Conservation (phyloP, 2,797 vertebrate genomes). For the Periophthalmus magnuspinnatus region DNA sequence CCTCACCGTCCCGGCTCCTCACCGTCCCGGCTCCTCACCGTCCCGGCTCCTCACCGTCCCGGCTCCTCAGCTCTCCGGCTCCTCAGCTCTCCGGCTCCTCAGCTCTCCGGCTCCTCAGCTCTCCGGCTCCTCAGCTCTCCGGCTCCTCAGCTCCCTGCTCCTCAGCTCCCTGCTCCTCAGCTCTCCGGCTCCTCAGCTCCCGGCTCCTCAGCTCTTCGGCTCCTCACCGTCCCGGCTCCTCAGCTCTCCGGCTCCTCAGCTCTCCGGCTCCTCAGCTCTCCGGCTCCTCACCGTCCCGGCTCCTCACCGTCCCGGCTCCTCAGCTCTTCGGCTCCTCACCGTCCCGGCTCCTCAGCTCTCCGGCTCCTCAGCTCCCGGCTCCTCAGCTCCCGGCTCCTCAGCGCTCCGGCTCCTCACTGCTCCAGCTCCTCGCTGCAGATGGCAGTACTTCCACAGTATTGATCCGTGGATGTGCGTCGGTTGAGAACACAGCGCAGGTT, state of each 20-base stretch:
- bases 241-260: background rate
- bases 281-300: background rate
- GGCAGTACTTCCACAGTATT: slow-evolving; percentile 48
- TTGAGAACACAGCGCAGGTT: slow-evolving; percentile 43
- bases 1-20: background rate
- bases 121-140: too few relatives aligned
- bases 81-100: background rate
- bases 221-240: background rate
- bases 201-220: too few relatives aligned
- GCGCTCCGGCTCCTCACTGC: background rate
- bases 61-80: background rate
- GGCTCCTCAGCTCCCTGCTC: background rate
- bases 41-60: too few relatives aligned
- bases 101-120: too few relatives aligned
- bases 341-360: too few relatives aligned
- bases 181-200: too few relatives aligned
- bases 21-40: too few relatives aligned
- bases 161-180: background rate
- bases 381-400: background rate
- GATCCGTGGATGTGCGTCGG: slow-evolving; percentile 47
- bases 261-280: slow-evolving; percentile 3
- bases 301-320: too few relatives aligned
- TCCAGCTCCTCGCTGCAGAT: slow-evolving; percentile 13
- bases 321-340: too few relatives aligned
- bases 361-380: too few relatives aligned